Conservation (phyloP, 2,113 vertebrate species). For the Hydrochoerus hydrochaeris region DNA sequence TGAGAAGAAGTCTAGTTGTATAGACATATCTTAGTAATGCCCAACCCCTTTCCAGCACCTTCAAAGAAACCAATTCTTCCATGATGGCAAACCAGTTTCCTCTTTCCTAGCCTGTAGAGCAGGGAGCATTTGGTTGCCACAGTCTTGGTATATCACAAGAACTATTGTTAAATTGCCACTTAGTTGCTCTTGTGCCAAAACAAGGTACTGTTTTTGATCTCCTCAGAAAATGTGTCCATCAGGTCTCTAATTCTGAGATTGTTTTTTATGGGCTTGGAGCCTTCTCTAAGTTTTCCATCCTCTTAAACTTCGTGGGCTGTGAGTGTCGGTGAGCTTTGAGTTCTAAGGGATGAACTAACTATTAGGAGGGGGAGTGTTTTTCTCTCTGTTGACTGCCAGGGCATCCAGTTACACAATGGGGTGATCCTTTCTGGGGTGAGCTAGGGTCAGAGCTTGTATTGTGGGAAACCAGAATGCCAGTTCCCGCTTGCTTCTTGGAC, state of each 20-base stretch:
- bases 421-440: not conserved
- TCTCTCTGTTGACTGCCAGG: not conserved
- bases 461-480: not conserved
- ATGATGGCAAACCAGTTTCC: rapidly evolving
- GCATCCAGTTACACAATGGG: not conserved
- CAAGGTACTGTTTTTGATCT: not conserved
- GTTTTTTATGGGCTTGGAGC: not conserved
- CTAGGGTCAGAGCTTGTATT: not conserved
- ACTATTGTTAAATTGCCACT: not conserved
- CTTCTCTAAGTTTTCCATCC: not conserved
- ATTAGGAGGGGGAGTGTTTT: not conserved
- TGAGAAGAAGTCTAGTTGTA: not conserved
- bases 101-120: not conserved
- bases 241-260: not conserved
- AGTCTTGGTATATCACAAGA: not conserved
- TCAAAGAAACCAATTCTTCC: not conserved
- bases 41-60: not conserved
- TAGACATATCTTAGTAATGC: not conserved
- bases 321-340: not conserved
- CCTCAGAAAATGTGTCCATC: not conserved
- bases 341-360: not conserved
- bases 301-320: not conserved
- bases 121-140: not conserved
- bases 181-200: not conserved
- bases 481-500: not conserved